Evolutionary conservation across 2,113 vertebrate genomes (phyloP).

Genomic region (Oryzias curvinotus): DNA sequence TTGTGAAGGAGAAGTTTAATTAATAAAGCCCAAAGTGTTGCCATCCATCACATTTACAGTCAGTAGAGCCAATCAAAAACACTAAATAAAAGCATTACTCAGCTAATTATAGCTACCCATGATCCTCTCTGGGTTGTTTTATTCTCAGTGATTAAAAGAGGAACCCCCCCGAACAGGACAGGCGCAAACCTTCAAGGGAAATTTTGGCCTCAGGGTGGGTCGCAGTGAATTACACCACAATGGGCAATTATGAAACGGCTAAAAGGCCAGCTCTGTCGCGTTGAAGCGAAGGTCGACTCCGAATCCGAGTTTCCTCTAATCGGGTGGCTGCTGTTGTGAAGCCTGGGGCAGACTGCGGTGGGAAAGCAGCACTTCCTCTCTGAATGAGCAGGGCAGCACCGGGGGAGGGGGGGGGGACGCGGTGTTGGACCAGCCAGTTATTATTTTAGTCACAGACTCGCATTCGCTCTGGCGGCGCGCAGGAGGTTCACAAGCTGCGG

Average conservation of each 20-base stretch:
- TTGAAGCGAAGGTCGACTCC: constrained; percentile 15
- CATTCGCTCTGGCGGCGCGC: background rate
- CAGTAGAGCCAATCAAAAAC: constrained; percentile 47
- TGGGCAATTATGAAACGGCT: constrained; percentile 36
- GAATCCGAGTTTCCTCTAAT: constrained; percentile 27
- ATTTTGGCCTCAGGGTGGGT: constrained; percentile 5
- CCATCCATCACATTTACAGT: constrained; percentile 27
- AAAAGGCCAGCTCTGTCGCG: constrained; percentile 19
- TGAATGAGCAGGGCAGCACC: constrained; percentile 5
- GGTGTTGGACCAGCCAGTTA: constrained; percentile 20
- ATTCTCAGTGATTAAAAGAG: constrained; percentile 11
- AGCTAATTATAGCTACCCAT: constrained; percentile 34
- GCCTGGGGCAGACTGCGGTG: constrained; percentile 15
- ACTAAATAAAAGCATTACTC: constrained; percentile 39
- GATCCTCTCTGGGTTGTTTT: constrained; percentile 6
- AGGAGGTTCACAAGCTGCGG: constrained; percentile 25
- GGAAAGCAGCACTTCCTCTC: constrained; percentile 19
- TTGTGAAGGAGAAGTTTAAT: constrained; percentile 28
- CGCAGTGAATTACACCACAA: constrained; percentile 2
- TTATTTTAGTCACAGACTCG: background rate
- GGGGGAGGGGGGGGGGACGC: constrained; percentile 7
- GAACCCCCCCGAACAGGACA: constrained; percentile 3
- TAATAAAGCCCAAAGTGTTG: constrained; percentile 42
- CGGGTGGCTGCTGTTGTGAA: background rate
- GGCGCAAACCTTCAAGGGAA: background rate